Conservation (phyloP, 2,888 invertebrate species). For the Lepeophtheirus nordmannii region DNA sequence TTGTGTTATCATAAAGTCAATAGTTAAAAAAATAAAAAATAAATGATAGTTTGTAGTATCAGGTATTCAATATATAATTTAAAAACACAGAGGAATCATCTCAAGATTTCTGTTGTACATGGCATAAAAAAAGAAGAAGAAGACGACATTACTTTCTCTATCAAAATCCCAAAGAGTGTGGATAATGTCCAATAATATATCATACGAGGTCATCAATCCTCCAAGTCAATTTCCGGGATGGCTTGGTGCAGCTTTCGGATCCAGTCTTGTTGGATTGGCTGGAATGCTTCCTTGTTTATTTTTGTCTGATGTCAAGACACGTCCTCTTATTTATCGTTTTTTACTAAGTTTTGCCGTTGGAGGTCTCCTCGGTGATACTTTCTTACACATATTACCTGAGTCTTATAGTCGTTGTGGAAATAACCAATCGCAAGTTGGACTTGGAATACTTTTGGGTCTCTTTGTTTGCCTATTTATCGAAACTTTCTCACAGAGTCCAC, state of each 20-base stretch:
- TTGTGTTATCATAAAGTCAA: constrained; percentile 6
- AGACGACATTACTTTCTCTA: background rate
- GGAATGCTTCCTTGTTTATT: constrained; percentile 83
- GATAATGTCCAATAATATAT: background rate
- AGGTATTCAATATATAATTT: too few relatives aligned
- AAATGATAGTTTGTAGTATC: too few relatives aligned
- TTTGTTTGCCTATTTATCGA: constrained; percentile 82
- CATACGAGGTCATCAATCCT: background rate
- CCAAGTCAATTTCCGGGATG: constrained; percentile 36
- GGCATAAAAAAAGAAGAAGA: background rate
- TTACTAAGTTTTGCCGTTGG: constrained; percentile 84
- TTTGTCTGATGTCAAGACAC: constrained; percentile 74
- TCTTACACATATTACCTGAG: constrained; percentile 94
- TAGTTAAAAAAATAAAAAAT: too few relatives aligned
- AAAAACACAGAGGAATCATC: too few relatives aligned
- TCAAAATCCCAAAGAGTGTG: background rate
- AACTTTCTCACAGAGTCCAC: constrained; percentile 69
- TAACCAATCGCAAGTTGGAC: constrained; percentile 31
- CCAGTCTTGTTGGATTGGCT: constrained; percentile 79
- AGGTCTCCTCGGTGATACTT: constrained; percentile 92
- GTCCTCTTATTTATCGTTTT: constrained; percentile 39
- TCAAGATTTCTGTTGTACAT: background rate
- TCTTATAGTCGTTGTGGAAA: constrained; percentile 44
- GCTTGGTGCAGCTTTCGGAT: constrained; percentile 70
- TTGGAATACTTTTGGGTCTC: constrained; percentile 46